Percentiles rank a stretch among this genome's conserved stretches.
Conservation (phyloP, 2,888 invertebrate genomes). For the Chrysopilus asiliformis region DNA sequence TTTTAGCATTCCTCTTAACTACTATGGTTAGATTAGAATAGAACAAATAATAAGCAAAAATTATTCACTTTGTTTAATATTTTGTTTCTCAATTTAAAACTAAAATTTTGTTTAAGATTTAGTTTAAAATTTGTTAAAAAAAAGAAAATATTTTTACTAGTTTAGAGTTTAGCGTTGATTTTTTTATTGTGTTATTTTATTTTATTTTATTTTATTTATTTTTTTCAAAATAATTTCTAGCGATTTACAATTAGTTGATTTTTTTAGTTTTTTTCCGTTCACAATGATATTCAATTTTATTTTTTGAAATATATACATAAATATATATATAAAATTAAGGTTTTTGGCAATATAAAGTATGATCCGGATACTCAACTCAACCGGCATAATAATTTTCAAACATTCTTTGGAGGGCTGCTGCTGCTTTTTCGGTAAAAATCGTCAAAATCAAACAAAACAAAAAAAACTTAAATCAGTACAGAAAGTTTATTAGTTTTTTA, state of each 20-base stretch:
- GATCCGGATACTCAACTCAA: conserved; percentile 75
- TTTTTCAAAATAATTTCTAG: conserved; percentile 1
- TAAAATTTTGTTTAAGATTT: too few relatives aligned
- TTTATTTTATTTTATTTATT: background rate
- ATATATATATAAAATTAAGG: conserved; percentile 40
- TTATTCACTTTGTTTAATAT: too few relatives aligned
- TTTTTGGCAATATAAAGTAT: conserved; percentile 86
- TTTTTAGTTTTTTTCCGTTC: conserved; percentile 5
- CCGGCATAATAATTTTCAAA: conserved; percentile 92
- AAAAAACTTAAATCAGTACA: too few relatives aligned
- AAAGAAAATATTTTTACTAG: too few relatives aligned
- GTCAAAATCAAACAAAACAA: conserved; percentile 25
- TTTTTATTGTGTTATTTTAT: background rate
- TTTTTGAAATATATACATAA: conserved; percentile 15
- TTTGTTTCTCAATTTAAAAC: too few relatives aligned
- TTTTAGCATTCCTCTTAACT: too few relatives aligned
- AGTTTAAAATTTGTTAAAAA: too few relatives aligned
- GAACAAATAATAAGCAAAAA: too few relatives aligned
- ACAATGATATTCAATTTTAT: conserved; percentile 13
- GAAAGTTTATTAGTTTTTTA: too few relatives aligned
- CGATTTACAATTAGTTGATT: conserved; percentile 3
- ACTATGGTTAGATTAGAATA: too few relatives aligned
- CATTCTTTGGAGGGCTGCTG: conserved; percentile 82
- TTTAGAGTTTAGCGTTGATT: too few relatives aligned
- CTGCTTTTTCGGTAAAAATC: conserved; percentile 78